A percentile compares a stretch with the other conserved stretches of the same genome.
phyloP scores from a whole-genome alignment of 2,797 vertebrate species.

The Peromyscus nudipes region DNA sequence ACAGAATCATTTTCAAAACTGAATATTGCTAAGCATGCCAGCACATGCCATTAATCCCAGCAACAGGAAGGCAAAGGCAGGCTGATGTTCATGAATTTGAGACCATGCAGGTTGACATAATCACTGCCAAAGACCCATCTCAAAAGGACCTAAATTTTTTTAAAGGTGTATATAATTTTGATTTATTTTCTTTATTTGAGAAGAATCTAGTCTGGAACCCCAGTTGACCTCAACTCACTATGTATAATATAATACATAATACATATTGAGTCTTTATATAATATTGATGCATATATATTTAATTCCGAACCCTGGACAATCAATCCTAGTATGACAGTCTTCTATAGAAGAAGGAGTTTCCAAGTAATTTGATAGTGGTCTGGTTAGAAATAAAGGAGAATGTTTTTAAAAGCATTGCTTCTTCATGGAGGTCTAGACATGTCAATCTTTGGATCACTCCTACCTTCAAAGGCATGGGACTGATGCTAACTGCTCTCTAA shows the following conservation, averaged over 20 bases:
- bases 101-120: too few relatives aligned
- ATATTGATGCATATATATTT: neutral
- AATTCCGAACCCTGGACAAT: too few relatives aligned
- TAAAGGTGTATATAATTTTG: neutral
- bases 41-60: neutral
- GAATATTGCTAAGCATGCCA: neutral
- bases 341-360: too few relatives aligned
- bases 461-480: neutral
- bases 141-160: neutral
- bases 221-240: neutral
- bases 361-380: too few relatives aligned
- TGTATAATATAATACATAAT: neutral
- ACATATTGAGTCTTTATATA: neutral
- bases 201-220: neutral
- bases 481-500: too few relatives aligned
- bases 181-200: neutral
- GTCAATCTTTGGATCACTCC: too few relatives aligned
- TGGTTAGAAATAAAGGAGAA: too few relatives aligned
- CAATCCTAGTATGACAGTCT: too few relatives aligned
- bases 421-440: too few relatives aligned
- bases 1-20: neutral
- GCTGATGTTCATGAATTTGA: neutral
- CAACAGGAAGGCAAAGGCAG: neutral
- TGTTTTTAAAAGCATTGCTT: too few relatives aligned
- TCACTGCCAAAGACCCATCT: neutral